phyloP scores from a whole-genome alignment of 2,888 invertebrate species.

The Thecophora atra region DNA sequence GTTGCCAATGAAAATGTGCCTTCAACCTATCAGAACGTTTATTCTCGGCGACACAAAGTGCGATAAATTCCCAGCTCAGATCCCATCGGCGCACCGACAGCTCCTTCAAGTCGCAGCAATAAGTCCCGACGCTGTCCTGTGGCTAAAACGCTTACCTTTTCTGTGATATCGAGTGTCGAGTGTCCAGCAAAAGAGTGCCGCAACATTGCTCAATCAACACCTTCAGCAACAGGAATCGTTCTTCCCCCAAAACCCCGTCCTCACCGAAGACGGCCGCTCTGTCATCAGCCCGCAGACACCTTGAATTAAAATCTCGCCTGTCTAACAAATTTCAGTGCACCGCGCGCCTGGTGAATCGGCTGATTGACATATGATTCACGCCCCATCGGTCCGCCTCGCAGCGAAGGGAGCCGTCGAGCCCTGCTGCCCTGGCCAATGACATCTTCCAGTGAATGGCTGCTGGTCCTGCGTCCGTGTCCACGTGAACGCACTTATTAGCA shows the following conservation, averaged over 20 bases:
- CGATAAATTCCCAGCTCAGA: background rate
- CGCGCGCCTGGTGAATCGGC: background rate
- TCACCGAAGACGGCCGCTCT: background rate
- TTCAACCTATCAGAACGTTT: no score
- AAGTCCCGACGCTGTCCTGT: background rate
- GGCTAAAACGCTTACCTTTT: no score
- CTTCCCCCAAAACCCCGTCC: background rate
- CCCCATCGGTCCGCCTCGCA: background rate
- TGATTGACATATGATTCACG: slow-evolving; percentile 33
- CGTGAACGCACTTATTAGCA: slow-evolving; percentile 12
- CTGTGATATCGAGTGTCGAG: background rate
- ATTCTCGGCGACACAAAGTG: no score
- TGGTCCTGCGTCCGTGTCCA: background rate
- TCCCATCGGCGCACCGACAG: background rate
- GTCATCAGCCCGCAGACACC: background rate
- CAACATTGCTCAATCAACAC: slow-evolving; percentile 14
- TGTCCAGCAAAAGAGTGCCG: background rate
- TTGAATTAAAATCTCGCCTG: slow-evolving; percentile 14
- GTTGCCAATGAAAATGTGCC: background rate
- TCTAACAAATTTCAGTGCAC: slow-evolving; percentile 20
- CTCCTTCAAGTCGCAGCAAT: background rate
- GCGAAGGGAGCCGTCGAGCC: background rate
- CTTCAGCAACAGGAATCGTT: background rate
- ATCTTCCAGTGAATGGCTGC: background rate
- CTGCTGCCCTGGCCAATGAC: background rate